Evolutionary conservation across 1,140 invertebrate genomes (phyloP), one percentile per base, ranked within the genome.

Genomic region (Amphibalanus amphitrite): DNA sequence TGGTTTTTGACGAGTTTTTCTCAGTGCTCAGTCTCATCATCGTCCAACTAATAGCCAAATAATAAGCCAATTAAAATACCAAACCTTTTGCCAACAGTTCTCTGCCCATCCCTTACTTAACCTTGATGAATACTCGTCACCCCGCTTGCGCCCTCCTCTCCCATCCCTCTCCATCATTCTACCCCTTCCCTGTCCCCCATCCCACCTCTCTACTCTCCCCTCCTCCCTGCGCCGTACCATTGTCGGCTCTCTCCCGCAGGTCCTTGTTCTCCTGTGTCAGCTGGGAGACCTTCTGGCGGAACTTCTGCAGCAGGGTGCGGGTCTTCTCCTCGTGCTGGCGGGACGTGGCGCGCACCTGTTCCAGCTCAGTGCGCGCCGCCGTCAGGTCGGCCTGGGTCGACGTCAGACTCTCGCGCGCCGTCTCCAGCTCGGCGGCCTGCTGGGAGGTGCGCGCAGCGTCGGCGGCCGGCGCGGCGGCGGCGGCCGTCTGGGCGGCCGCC

Each of bases 401-500:
- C n/a, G n/a, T n/a, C n/a, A n/a, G n/a, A n/a, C n/a, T 17, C 38
- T 38, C 47, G 20, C 47, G 13, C 10, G 20, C 47, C 13, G 47
- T 23, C 47, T 59, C 47, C 47, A 59, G 13, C 13, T 23, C 13
- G 10, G 47, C 47, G 10, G 10, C 17, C 47, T 13, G 47, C 47
- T 59, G 10, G 47, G 47, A 3, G 13, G 47, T 20, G 47, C 47
- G 47, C 17, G 47, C 47, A 8, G 47, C 47, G 10, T 8, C 47
- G 1, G 10, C 47, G 1, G 10, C 20, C 47, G 47, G 47, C 6
- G 47, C 47, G 47, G 47, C 47, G 47, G 3, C n/a, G 65, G 65
- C n/a, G 3, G 65, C 65, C n/a, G 65, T 67, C 65, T 26, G 8
- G 17, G n/a, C 72, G 73, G n/a, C 65, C 26, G n/a, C 28, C 65